A percentile compares a stretch with the other conserved stretches of the same genome.
Conservation (phyloP, 30 jellyfish, hydroid and myxozoan species). For the Turritopsis dohrnii region DNA sequence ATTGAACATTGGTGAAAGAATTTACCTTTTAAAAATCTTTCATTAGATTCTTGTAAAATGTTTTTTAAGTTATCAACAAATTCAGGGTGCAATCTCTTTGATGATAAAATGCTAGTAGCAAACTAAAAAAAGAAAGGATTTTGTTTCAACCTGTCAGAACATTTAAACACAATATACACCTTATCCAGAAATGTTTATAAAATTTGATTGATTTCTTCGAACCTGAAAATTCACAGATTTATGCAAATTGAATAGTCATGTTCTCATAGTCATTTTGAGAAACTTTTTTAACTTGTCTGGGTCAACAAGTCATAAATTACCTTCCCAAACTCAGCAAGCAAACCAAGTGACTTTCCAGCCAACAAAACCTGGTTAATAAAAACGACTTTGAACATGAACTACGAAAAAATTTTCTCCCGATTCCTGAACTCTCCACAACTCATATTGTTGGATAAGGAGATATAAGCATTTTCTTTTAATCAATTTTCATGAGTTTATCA, state of each 20-base stretch:
- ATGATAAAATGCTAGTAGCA: neutral
- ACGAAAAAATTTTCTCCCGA: no score
- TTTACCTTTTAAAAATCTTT: constrained; percentile 30
- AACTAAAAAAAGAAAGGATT: neutral
- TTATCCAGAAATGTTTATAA: neutral
- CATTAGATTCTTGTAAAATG: constrained; percentile 21
- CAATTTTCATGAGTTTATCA: neutral
- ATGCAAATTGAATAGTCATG: no score
- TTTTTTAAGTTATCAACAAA: constrained; percentile 15
- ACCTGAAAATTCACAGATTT: no score
- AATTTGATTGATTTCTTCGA: neutral
- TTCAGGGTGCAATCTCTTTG: constrained; percentile 23
- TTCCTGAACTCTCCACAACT: no score
- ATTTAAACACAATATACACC: neutral
- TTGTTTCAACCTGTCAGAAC: neutral
- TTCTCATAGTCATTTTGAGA: no score
- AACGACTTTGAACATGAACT: no score
- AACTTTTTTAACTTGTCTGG: neutral
- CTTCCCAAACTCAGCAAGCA: constrained; percentile 45
- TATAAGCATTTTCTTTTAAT: no score
- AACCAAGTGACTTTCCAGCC: constrained; percentile 71
- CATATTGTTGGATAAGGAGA: no score
- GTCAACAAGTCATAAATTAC: neutral
- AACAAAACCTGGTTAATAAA: constrained; percentile 32
- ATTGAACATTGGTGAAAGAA: no score